A percentile compares a stretch with the other conserved stretches of the same genome.
Evolutionary conservation across 2,888 invertebrate species (phyloP).

Genomic region (Andrena chrysosceles): DNA sequence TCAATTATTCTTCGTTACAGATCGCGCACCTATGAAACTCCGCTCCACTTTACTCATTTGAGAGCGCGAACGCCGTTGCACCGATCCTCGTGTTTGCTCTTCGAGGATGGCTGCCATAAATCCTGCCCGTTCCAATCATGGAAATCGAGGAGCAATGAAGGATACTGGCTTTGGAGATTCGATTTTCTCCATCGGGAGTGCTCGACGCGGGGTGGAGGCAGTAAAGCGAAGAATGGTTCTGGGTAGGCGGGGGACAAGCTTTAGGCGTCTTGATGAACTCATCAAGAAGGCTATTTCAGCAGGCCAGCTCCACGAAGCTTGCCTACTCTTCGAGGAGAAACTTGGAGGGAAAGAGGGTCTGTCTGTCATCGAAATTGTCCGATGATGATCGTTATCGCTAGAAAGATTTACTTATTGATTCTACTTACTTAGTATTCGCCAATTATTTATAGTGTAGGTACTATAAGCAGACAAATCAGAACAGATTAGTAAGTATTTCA

Average conservation of each 20-base stretch:
- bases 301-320: too few relatives aligned
- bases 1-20: conserved; percentile 76
- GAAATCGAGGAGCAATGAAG: conserved; percentile 24
- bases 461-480: too few relatives aligned
- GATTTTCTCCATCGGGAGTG: too few relatives aligned
- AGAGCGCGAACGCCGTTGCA: conserved; percentile 14
- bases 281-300: too few relatives aligned
- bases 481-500: not conserved
- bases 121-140: conserved; percentile 11
- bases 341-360: too few relatives aligned
- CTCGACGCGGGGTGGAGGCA: not conserved
- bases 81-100: conserved; percentile 23
- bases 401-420: too few relatives aligned
- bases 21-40: conserved; percentile 55
- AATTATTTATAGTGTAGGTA: not conserved
- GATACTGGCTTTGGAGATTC: not conserved
- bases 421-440: not conserved
- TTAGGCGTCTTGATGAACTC: too few relatives aligned
- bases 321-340: too few relatives aligned
- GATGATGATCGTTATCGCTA: too few relatives aligned
- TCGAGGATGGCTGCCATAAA: conserved; percentile 43
- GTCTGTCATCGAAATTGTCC: too few relatives aligned
- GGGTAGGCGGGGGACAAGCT: not conserved
- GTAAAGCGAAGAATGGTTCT: not conserved
- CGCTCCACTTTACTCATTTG: conserved; percentile 52